Conservation (phyloP, 2,113 vertebrate species). For the Leptobrachium ailaonicum region DNA sequence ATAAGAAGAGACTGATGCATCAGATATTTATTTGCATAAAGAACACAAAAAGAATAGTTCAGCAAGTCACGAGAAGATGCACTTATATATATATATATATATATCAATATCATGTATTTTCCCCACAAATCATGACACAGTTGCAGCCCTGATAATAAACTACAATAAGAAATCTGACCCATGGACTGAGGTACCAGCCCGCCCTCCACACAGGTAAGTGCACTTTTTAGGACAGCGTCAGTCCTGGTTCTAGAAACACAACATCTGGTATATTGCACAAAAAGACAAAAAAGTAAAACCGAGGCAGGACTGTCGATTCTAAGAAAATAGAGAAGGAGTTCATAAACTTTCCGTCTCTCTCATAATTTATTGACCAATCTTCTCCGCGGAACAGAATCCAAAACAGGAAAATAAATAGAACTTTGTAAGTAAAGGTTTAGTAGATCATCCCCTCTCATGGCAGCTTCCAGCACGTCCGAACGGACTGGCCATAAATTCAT, state of each 20-base stretch:
- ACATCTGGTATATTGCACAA: not conserved
- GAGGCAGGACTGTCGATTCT: too few species aligned
- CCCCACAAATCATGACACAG: too few species aligned
- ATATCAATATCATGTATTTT: too few species aligned
- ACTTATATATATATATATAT: too few species aligned
- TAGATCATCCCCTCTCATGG: not conserved
- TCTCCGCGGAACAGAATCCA: not conserved
- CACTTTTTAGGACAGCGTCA: slow-evolving; percentile 12
- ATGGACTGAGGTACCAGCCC: not conserved
- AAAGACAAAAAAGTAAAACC: not conserved
- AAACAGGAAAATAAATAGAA: not conserved
- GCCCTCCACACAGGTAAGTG: slow-evolving; percentile 1
- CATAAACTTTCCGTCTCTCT: not conserved
- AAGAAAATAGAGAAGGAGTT: not conserved
- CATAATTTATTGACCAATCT: slow-evolving; percentile 23
- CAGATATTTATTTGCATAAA: too few species aligned
- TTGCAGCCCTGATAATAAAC: too few species aligned
- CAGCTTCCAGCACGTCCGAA: not conserved
- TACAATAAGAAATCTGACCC: too few species aligned
- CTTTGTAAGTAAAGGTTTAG: too few species aligned
- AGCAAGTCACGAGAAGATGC: too few species aligned
- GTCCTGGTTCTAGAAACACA: not conserved
- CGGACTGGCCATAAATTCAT: not conserved
- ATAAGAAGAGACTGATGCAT: too few species aligned
- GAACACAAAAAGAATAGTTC: too few species aligned